These are phyloP conservation scores for Tauraco hartlaubi DNA, from an alignment of 2,797 vertebrate species.

Conservation along the genomic window DNA sequence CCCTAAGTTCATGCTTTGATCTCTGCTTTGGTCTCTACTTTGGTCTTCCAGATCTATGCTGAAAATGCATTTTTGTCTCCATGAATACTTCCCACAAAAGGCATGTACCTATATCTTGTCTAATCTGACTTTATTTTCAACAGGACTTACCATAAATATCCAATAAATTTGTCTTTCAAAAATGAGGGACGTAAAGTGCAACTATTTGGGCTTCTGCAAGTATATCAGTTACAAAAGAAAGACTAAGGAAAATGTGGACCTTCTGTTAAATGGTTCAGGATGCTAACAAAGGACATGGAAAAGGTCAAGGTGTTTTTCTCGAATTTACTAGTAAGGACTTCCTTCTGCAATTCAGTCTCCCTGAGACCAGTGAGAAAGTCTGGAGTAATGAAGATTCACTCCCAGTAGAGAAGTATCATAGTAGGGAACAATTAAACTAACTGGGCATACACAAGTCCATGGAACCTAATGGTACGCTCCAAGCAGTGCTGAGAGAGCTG, in stretches of 20 bases:
- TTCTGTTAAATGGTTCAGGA: not conserved
- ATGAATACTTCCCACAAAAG: not conserved
- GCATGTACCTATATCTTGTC: not conserved
- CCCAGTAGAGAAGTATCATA: not conserved
- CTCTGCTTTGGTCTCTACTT: not conserved
- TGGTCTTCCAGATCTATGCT: not conserved
- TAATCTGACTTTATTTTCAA: not conserved
- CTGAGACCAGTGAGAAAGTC: not conserved
- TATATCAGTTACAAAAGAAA: not conserved
- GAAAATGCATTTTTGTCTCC: not conserved
- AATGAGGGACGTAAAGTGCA: not conserved
- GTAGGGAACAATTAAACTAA: not conserved
- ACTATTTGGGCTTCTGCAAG: not conserved
- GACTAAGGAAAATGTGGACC: not conserved
- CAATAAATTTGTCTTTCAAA: not conserved
- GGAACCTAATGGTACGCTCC: not conserved
- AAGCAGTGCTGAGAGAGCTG: not conserved
- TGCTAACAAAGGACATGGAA: not conserved
- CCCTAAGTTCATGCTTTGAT: not conserved
- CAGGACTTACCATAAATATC: not conserved
- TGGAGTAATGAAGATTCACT: not conserved
- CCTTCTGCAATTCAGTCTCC: not conserved
- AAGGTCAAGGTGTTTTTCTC: not conserved
- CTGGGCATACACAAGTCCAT: not conserved
- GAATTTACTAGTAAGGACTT: not conserved